A percentile compares a stretch with the other conserved stretches of the same genome.
phyloP scores from a whole-genome alignment of 2,797 vertebrate species.

The Stomatorhinus walkeri region DNA sequence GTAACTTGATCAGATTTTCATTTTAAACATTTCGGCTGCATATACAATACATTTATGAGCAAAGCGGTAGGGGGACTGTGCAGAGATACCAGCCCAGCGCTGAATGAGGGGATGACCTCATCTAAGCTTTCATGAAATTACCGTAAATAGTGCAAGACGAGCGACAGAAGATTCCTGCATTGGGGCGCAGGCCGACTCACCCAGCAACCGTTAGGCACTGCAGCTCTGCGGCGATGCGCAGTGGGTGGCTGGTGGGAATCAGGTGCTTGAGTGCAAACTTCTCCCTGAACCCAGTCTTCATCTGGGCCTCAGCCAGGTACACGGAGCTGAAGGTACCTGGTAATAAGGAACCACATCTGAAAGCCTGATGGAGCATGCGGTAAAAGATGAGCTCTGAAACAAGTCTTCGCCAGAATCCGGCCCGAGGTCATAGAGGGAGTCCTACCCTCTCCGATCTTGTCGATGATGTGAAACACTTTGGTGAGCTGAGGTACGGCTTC shows the following conservation, averaged over 20 bases:
- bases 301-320: slow-evolving; percentile 81
- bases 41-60: neutral
- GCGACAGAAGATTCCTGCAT: neutral
- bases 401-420: neutral
- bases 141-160: neutral
- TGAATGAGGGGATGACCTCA: neutral
- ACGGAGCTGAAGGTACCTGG: slow-evolving; percentile 96
- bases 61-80: neutral
- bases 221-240: slow-evolving; percentile 90
- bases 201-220: slow-evolving; percentile 89
- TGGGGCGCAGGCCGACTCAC: slow-evolving; percentile 50
- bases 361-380: neutral
- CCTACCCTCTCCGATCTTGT: slow-evolving; percentile 94
- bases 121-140: neutral
- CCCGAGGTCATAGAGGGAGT: neutral
- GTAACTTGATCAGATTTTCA: neutral
- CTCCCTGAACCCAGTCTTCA: slow-evolving; percentile 69
- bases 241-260: slow-evolving; percentile 92
- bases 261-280: slow-evolving; percentile 92
- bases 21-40: neutral
- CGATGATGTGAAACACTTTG: slow-evolving; percentile 74
- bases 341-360: neutral
- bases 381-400: neutral
- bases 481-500: slow-evolving; percentile 83
- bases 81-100: neutral